These are phyloP conservation scores for Pelvicachromis taeniatus DNA, from an alignment of 2,113 vertebrate genomes.

Conservation along the genomic window DNA sequence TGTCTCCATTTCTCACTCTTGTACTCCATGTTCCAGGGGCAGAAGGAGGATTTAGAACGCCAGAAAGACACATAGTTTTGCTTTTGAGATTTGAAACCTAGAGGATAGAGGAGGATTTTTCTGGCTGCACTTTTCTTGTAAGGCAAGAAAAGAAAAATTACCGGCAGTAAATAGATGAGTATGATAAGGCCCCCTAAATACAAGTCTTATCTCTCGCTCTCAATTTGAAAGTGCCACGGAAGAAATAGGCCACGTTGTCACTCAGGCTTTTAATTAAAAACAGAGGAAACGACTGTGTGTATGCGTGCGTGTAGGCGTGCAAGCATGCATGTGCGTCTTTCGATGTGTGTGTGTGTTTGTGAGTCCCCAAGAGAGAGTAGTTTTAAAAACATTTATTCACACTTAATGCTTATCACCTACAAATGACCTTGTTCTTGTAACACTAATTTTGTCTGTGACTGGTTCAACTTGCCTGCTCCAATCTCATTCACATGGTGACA, in stretches of 20 bases:
- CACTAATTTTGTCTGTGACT: not conserved
- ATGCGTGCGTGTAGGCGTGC: not conserved
- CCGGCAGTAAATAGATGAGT: slow-evolving; percentile 66
- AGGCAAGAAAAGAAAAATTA: slow-evolving; percentile 55
- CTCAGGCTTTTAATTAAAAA: slow-evolving; percentile 73
- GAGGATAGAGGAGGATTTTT: slow-evolving; percentile 37
- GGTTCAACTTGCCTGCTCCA: not conserved
- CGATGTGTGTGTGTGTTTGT: not conserved
- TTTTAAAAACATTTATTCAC: slow-evolving; percentile 48
- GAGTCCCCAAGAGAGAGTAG: slow-evolving; percentile 14
- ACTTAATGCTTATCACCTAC: slow-evolving; percentile 38
- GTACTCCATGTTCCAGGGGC: not conserved
- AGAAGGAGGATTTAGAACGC: not conserved
- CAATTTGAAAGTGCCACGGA: slow-evolving; percentile 63
- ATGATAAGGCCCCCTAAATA: slow-evolving; percentile 68
- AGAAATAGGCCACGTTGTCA: slow-evolving; percentile 67
- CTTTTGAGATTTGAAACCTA: slow-evolving; percentile 45
- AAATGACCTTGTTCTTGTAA: slow-evolving; percentile 25
- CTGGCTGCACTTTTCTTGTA: slow-evolving; percentile 36
- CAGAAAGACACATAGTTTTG: slow-evolving; percentile 12
- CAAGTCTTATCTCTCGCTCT: slow-evolving; percentile 61
- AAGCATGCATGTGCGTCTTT: not conserved
- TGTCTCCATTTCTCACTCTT: slow-evolving; percentile 40
- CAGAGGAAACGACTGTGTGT: not conserved
- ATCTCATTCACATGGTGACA: slow-evolving; percentile 6